These are phyloP conservation scores for Diabrotica virgifera DNA, from an alignment of 1,140 invertebrate species.

Conservation along the genomic window DNA sequence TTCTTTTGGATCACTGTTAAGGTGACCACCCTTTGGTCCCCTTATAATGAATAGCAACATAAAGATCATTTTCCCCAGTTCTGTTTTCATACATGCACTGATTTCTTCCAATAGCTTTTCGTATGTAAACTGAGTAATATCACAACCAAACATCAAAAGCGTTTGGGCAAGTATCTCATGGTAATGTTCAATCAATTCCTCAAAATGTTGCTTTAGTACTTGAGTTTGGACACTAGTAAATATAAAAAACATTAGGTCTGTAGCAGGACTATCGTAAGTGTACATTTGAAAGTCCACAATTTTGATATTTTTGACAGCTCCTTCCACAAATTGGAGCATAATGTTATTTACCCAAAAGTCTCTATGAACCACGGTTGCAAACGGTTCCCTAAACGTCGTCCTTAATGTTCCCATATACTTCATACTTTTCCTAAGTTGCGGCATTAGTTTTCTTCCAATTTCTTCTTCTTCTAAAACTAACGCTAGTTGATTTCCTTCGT, in stretches of 20 bases:
- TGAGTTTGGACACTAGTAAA: slow-evolving; percentile 48
- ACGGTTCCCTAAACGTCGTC: slow-evolving; percentile 40
- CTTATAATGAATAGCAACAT: no score
- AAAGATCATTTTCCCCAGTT: not conserved
- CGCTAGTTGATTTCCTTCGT: not conserved
- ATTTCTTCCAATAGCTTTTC: slow-evolving; percentile 19
- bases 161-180: slow-evolving; percentile 48
- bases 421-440: not conserved
- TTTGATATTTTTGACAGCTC: slow-evolving; percentile 49
- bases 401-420: not conserved
- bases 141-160: slow-evolving; percentile 13
- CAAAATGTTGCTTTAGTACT: slow-evolving; percentile 42
- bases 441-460: not conserved
- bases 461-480: not conserved
- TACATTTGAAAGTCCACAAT: slow-evolving; percentile 60
- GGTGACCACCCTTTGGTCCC: no score
- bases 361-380: slow-evolving; percentile 51
- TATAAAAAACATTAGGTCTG: slow-evolving; percentile 56
- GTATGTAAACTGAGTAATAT: slow-evolving; percentile 14
- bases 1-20: no score
- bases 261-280: slow-evolving; percentile 48
- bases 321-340: slow-evolving; percentile 48
- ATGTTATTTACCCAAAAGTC: slow-evolving; percentile 63
- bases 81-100: not conserved
- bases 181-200: slow-evolving; percentile 51